Base-by-base conservation (phyloP, 2,888 invertebrate species). In the Aphidius colemani region DNA sequence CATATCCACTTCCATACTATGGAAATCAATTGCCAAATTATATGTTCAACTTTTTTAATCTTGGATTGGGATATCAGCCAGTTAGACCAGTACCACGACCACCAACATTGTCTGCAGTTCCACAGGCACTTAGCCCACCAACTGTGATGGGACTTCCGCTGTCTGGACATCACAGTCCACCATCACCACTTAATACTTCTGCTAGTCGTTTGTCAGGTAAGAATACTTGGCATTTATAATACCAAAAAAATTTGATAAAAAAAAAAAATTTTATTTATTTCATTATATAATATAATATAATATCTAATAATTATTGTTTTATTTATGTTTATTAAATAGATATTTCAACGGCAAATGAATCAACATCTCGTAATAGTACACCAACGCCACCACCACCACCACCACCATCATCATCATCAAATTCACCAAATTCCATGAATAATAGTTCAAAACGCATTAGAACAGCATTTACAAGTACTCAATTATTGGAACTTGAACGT, bases 381-480 rank as follows among this genome's bases (percentile, higher is more conserved):
- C 78, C 78, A 57, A 79, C 77, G 7, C 85, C 84, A 66, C 85
- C 82, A 85, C 90, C 78, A 85, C 75, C 75, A 56, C 2, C 13
- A 57, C 79, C 77, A 7, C 85, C 84, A 66, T 85, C 82, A 85
- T 90, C 78, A 85, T 76, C 75, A 85, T 90, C 78, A 85, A 76
- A 75, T 55, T 80, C 79, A 0, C 81, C 80, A 3, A 77, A 75
- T 48, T 78, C 79, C 11, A 71, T 78, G 18, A 72, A 71, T n/a
- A 78, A 88, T 69, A 92, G 92, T 1, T 93, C 92, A 74, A 95
- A 95, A 80, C 86, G 96, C 66, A 95, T 96, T 68, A 86, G 97
- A 50, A 97, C 96, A 0, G 96, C 96, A 0, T 97, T 96, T 81
- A 96, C 95, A 4, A 95, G 95, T 71, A 93, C 91, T 0, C 81